Evolutionary conservation across 2,113 vertebrate species (phyloP).

Genomic region (Tonatia bakeri): DNA sequence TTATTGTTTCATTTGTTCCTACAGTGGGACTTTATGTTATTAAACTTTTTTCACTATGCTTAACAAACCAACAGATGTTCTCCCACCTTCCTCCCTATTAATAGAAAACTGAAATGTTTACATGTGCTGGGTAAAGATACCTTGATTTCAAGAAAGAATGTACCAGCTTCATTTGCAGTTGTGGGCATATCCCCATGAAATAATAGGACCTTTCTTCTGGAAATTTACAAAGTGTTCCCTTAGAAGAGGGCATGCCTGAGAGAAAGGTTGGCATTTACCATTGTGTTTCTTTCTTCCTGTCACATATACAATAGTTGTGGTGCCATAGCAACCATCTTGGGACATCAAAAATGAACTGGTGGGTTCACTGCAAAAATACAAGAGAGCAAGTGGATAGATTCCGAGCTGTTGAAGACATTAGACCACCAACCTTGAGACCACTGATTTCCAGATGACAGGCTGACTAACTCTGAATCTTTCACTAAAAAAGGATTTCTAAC

Average conservation of each 20-base stretch:
- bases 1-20: neutral
- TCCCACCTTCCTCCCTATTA: neutral
- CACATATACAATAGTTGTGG: neutral
- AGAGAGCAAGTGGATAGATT: neutral
- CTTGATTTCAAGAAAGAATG: neutral
- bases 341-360: neutral
- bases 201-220: neutral
- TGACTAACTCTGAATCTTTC: neutral
- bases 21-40: fast-evolving
- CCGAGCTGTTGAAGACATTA: neutral
- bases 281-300: neutral
- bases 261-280: neutral
- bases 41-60: neutral
- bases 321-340: neutral
- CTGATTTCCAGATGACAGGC: neutral
- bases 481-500: neutral
- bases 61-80: neutral
- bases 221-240: neutral
- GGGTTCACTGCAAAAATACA: neutral
- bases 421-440: neutral
- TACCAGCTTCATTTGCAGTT: neutral
- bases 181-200: neutral
- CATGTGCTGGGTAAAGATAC: neutral
- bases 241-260: neutral
- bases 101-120: neutral